phyloP scores from a whole-genome alignment of 2,888 invertebrate species.

The Epinotia brunnichana region DNA sequence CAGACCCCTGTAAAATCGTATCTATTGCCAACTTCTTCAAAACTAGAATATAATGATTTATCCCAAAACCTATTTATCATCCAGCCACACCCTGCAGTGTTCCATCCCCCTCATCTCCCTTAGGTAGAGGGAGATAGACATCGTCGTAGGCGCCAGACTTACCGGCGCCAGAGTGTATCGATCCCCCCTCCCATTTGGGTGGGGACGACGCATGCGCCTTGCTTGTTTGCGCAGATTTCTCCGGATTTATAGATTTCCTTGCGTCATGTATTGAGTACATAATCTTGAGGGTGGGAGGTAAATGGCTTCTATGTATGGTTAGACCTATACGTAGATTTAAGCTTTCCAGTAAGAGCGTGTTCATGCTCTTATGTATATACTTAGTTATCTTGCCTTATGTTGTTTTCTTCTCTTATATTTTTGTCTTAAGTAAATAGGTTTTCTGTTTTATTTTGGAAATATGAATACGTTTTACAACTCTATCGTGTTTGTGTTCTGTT shows the following conservation, averaged over 20 bases:
- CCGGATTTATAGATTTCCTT: constrained; percentile 65
- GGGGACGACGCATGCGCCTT: constrained; percentile 65
- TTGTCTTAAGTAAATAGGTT: too few relatives aligned
- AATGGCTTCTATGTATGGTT: constrained; percentile 18
- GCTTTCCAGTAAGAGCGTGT: constrained; percentile 9
- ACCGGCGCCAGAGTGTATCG: constrained; percentile 79
- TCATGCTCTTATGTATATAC: constrained; percentile 2
- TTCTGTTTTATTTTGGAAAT: not conserved
- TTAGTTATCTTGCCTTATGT: not conserved
- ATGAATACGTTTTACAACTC: not conserved
- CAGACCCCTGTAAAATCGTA: not conserved
- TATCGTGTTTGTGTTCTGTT: not conserved
- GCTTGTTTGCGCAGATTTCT: constrained; percentile 67
- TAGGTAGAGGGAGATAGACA: constrained; percentile 46
- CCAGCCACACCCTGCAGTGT: constrained; percentile 47
- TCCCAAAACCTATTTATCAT: constrained; percentile 24
- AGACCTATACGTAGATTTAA: not conserved
- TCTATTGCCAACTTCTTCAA: not conserved
- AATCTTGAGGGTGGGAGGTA: constrained; percentile 27
- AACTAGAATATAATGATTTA: not conserved
- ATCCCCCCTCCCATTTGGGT: constrained; percentile 53
- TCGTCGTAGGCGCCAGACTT: constrained; percentile 69
- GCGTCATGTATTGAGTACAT: constrained; percentile 37
- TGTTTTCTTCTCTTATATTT: not conserved
- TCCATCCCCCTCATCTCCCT: constrained; percentile 14